phyloP scores from a whole-genome alignment of 35 echinoderm and acorn worm species.

The Ophioderma brevispina region DNA sequence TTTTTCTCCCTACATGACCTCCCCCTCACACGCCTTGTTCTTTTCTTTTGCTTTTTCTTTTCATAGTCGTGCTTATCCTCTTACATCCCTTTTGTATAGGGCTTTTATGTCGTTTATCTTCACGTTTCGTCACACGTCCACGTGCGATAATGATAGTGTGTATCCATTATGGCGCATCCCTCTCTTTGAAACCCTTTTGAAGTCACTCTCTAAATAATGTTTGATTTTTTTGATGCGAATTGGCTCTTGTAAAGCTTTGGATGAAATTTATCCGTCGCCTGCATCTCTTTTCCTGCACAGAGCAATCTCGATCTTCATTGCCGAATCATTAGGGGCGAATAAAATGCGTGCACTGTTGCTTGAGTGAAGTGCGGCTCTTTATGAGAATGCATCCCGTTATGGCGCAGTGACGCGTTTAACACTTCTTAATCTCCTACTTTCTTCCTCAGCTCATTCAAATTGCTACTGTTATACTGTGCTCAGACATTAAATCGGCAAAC shows the following conservation, averaged over 20 bases:
- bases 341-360: slow-evolving; percentile 59
- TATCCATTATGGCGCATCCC: slow-evolving; percentile 66
- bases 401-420: slow-evolving; percentile 39
- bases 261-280: slow-evolving; percentile 41
- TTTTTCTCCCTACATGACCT: too few species aligned
- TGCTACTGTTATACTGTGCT: slow-evolving; percentile 41
- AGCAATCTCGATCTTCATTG: slow-evolving; percentile 40
- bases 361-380: slow-evolving; percentile 49
- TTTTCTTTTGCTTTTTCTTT: too few species aligned
- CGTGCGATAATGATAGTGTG: slow-evolving; percentile 83
- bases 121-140: too few species aligned
- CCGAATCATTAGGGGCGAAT: slow-evolving; percentile 55
- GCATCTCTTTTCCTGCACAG: slow-evolving; percentile 33
- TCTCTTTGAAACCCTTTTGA: slow-evolving; percentile 61
- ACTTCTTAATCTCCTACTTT: slow-evolving; percentile 42
- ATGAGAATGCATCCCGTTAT: slow-evolving; percentile 19
- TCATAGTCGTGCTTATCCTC: too few species aligned
- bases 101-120: too few species aligned
- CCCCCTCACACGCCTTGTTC: too few species aligned
- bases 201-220: slow-evolving; percentile 50
- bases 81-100: too few species aligned
- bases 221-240: slow-evolving; percentile 46
- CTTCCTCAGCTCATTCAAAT: slow-evolving; percentile 67
- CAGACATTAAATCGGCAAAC: slow-evolving; percentile 62
- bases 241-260: slow-evolving; percentile 36